Evolutionary conservation across 2,113 vertebrate genomes (phyloP).

Genomic region (Hydropotes inermis): DNA sequence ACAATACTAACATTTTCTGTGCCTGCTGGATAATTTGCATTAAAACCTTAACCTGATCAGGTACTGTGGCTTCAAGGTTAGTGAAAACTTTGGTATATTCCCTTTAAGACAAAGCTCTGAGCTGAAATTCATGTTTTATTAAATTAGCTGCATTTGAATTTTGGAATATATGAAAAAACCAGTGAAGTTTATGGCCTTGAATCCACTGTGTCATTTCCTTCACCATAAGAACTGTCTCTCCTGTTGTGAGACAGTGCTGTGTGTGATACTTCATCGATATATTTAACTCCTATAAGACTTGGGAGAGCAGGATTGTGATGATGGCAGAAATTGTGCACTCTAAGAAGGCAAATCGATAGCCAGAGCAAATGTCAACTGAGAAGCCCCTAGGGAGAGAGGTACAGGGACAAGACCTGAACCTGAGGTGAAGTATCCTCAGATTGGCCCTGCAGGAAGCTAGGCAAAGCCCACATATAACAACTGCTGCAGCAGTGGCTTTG

Average conservation of each 20-base stretch:
- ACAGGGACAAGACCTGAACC: rapidly evolving
- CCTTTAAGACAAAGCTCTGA: not conserved
- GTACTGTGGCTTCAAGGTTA: not conserved
- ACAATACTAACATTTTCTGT: not conserved
- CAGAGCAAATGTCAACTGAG: not conserved
- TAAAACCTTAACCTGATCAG: not conserved
- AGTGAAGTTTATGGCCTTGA: not conserved
- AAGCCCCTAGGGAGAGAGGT: not conserved
- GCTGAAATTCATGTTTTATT: not conserved
- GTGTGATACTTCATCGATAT: not conserved
- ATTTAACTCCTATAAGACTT: not conserved
- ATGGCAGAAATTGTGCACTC: not conserved
- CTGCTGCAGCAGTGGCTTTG: not conserved
- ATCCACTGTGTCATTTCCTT: not conserved
- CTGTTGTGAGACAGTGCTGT: not conserved
- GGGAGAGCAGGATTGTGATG: not conserved
- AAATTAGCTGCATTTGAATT: not conserved
- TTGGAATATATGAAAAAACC: not conserved
- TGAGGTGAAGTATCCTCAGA: not conserved
- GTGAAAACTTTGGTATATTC: not conserved
- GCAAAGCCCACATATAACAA: not conserved
- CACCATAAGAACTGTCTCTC: not conserved
- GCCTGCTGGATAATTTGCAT: not conserved
- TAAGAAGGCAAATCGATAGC: not conserved
- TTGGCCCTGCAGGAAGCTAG: not conserved